Base-by-base conservation (phyloP, 2,113 vertebrate species). In the Neogobius melanostomus region DNA sequence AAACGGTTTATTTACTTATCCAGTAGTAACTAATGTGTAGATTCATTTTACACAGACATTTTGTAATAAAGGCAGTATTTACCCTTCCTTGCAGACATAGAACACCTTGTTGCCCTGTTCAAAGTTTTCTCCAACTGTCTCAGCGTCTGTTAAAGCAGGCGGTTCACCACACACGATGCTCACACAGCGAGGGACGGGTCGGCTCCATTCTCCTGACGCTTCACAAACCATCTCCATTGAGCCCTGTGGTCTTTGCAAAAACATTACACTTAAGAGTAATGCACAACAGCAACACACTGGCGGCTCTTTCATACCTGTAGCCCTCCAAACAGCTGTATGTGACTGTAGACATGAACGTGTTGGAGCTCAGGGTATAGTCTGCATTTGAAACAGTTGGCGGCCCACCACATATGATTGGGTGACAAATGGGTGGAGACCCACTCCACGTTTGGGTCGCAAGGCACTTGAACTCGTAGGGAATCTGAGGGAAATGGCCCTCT, bases 61-160 rank as follows among this genome's bases (percentile, higher is more conserved):
- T 59, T 42, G 36, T 11, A 6, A 59, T 28, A 6, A 36, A 44
- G 0, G 28, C 49, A 49, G 80, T 52, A 92, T 91, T 90, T 94
- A 99, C 98, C 98, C 98, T 93, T 99, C 94, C 90, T 95, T 98
- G 91, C 98, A 99, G 14, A 71, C 90, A 72, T 97, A 98, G 85
- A 94, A 92, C 85, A 97, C 92, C 0, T 68, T 92, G 90, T 83
- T 94, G 70, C 95, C 95, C 80, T 95, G 93, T 51, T 95, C 96
- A 57, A 94, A 97, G 89, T 94, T 95, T 67, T 85, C 90, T 51
- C 97, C 96, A 0, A 47, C 83, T 49, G 88, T 80, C 68, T 90
- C 62, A 0, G 96, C 96, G 3, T 98, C 95, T 81, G 80, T 94
- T 80, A 98, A 91, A 49, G 85, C 6, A 0, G 96, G 95, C 0